Evolutionary conservation across 2,888 invertebrate species (phyloP).

Genomic region (Cheilosia scutellata): DNA sequence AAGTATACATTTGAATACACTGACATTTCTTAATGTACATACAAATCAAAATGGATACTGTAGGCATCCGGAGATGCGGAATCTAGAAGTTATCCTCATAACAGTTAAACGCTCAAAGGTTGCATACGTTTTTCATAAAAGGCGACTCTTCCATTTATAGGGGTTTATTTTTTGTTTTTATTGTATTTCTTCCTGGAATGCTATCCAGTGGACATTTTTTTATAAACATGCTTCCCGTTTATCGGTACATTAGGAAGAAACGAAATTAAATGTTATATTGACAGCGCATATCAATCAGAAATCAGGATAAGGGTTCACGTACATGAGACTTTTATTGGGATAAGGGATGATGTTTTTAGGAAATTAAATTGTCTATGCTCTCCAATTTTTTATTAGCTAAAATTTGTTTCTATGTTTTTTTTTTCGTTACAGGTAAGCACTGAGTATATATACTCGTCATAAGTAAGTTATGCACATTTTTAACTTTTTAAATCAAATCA

Average conservation of each 20-base stretch:
- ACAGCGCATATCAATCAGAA: conserved; percentile 24
- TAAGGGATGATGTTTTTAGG: conserved; percentile 15
- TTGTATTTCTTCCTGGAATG: neutral
- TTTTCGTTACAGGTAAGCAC: conserved; percentile 42
- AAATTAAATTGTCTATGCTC: conserved; percentile 25
- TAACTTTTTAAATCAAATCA: no score
- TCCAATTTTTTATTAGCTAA: conserved; percentile 1
- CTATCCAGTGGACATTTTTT: conserved; percentile 18
- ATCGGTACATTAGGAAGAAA: conserved; percentile 8
- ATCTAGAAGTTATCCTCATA: conserved; percentile 20
- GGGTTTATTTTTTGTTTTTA: neutral
- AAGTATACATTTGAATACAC: conserved; percentile 27
- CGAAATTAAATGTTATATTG: neutral
- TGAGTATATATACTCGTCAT: neutral
- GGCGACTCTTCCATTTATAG: neutral
- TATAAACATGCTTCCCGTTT: neutral
- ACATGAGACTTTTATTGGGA: neutral
- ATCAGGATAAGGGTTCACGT: conserved; percentile 5
- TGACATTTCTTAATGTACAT: conserved; percentile 3
- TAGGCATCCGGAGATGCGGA: neutral
- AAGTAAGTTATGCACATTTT: no score
- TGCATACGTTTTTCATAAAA: neutral
- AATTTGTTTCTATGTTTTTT: neutral
- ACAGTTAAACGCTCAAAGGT: conserved; percentile 38
- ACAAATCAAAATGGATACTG: conserved; percentile 30